Percentiles rank a stretch among this genome's conserved stretches.
Conservation (phyloP, 2,797 vertebrate genomes). For the Galaxias olidus region DNA sequence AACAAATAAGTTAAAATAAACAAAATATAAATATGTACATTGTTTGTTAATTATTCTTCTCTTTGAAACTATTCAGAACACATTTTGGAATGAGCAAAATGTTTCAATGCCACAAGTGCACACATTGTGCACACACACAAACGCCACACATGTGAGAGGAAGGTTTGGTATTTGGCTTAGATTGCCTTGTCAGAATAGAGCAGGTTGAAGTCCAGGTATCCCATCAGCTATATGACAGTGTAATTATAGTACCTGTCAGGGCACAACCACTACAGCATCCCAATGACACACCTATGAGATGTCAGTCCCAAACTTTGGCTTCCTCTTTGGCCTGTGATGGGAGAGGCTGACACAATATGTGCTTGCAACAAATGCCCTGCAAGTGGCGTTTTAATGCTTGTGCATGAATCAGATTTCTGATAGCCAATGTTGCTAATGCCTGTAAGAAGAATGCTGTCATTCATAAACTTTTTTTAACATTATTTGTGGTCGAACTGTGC, state of each 20-base stretch:
- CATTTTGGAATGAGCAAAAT: too few relatives aligned
- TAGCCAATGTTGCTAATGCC: too few relatives aligned
- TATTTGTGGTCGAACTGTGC: too few relatives aligned
- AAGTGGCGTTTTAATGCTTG: constrained; percentile 15
- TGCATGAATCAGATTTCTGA: background rate
- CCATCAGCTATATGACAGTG: constrained; percentile 23
- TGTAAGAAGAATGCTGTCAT: too few relatives aligned
- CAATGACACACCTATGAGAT: constrained; percentile 9
- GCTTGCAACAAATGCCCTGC: constrained; percentile 5
- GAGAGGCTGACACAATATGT: background rate
- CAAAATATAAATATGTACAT: too few relatives aligned
- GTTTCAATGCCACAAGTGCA: too few relatives aligned
- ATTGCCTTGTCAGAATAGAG: constrained; percentile 18
- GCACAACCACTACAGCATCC: constrained; percentile 12
- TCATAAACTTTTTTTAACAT: background rate
- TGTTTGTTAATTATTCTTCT: too few relatives aligned
- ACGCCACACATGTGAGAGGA: too few relatives aligned
- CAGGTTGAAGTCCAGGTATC: constrained; percentile 19
- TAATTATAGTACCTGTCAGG: constrained; percentile 20
- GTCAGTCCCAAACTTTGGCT: background rate
- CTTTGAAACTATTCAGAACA: too few relatives aligned
- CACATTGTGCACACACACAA: background rate
- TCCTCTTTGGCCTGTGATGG: background rate
- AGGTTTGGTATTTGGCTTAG: constrained; percentile 12
- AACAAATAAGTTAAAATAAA: too few relatives aligned